Base-by-base conservation (phyloP, 2,888 invertebrate species). In the Leptinotarsa haldemani region DNA sequence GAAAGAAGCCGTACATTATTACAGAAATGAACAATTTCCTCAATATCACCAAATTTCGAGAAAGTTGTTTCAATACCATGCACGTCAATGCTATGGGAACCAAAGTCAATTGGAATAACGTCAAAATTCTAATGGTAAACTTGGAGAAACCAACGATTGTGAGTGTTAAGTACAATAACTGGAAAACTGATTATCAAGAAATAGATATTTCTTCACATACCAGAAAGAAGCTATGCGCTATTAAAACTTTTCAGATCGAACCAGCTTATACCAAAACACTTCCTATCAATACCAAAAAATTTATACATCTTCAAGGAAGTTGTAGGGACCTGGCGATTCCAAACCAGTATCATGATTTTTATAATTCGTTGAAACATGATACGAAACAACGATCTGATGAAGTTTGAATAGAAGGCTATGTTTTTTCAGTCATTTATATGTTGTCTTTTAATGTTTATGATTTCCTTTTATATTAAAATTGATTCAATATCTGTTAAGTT, bases 391-490 rank as follows among this genome's bases (percentile, higher is more conserved):
- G 13, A 48, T 48, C 48, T 48, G 48, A 48, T 48, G 48, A 15
- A 48, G 16, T 15, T 48, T 48, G 16, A 48, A 48, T 48, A 48
- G 48, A 1, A 30, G 30, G 5, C 30, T 30, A 30, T 30, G 30
- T 30, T 30, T 30, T 25, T 30, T 5, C 1, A 30, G 30, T 48
- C 48, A 1, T 48, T 48, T 48, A 48, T 48, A 4, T 48, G 48
- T 48, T 48, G 48, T 48, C 48, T 48, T 48, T 16, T 48, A 7
- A 52, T 52, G n/a, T 52, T n/a, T 52, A 52, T n/a, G n/a, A 52
- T 52, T 52, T 52, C n/a, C n/a, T 52, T 52, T 52, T n/a, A 4
- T 52, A 52, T 52, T 52, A n/a, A 52, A 52, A 52, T 18, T 52
- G n/a, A 52, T 4, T n/a, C 52, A n/a, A 18, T 52, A 52, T 52